Evolutionary conservation across 1,140 invertebrate genomes (phyloP).

Genomic region (Lucilia sericata): DNA sequence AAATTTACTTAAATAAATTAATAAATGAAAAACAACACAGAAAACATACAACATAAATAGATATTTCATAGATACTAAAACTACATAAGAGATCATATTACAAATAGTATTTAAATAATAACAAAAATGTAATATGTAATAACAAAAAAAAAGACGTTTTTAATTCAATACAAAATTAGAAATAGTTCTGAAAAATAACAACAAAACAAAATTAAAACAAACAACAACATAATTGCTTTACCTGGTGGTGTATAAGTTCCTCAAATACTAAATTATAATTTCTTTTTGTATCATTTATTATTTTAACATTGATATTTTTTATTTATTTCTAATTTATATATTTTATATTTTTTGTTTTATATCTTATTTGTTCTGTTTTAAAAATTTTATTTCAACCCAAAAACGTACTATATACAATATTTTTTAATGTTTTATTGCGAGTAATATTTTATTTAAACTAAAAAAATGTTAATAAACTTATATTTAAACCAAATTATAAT

Average conservation of each 20-base stretch:
- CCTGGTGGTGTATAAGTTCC: conserved; percentile 51
- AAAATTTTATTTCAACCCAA: too few relatives aligned
- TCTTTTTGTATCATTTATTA: conserved; percentile 19
- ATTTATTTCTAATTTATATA: conserved; percentile 18
- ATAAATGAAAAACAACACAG: neutral
- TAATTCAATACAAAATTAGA: neutral
- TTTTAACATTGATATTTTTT: neutral
- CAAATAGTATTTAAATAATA: neutral
- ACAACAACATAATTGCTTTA: conserved; percentile 46
- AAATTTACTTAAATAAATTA: conserved; percentile 18
- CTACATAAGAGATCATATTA: conserved; percentile 12
- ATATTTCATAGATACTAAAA: neutral
- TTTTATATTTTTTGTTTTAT: neutral
- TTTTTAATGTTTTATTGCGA: too few relatives aligned
- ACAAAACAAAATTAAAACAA: neutral
- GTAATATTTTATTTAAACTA: too few relatives aligned
- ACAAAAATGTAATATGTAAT: neutral
- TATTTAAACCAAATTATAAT: too few relatives aligned
- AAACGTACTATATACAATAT: too few relatives aligned
- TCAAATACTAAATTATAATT: conserved; percentile 42
- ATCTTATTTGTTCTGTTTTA: neutral
- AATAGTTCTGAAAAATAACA: neutral
- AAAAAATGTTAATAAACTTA: too few relatives aligned
- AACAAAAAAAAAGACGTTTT: neutral
- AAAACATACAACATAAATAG: neutral